Evolutionary conservation across 2,888 invertebrate genomes (phyloP), one percentile per base, ranked within the genome.

Genomic region (Hypsopygia costalis): DNA sequence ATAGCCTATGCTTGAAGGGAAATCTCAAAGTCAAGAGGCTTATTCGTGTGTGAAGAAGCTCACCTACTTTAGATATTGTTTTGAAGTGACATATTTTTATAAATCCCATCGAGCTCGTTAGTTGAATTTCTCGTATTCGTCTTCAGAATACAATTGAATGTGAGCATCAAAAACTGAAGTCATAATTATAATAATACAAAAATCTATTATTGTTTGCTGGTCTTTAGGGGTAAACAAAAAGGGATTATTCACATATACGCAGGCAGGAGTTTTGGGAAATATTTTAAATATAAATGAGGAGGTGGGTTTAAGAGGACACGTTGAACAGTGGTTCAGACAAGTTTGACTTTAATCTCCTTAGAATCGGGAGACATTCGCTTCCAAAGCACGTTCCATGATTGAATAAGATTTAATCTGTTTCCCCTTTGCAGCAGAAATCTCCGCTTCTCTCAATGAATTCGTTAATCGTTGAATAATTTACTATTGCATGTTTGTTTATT

Each of bases 11-110:
- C 69, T 73, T 71, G 69, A 63, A 71, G 52, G 50, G 66, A 52
- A 69, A 82, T 83, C 70, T 79, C 62, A 82, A 83, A 87, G 83
- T 83, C 83, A 74, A 85, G 82, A 70, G 58, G 63, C 76, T 83
- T 86, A 85, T 87, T 82, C 82, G 86, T 85, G 86, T 88, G 87
- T 86, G 87, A 85, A 86, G 79, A 77, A 72, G 70, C 74, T 70
- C 86, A 85, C 86, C 82, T 85, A 68, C 58, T 57, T 56, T 61
- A 56, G 65, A 71, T 72, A 67, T 58, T 54, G 52, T 62, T 62
- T 64, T 44, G 64, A 55, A 55, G 55, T 70, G 72, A 76, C 76
- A 81, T 81, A 86, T 82, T 83, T 81, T 80, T 82, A 72, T 80
- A 69, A 80, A 74, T 66, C 63, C 57, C 59, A 51, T 52, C 47